Base-by-base conservation (phyloP, 2,113 vertebrate species). In the Centrocercus urophasianus region DNA sequence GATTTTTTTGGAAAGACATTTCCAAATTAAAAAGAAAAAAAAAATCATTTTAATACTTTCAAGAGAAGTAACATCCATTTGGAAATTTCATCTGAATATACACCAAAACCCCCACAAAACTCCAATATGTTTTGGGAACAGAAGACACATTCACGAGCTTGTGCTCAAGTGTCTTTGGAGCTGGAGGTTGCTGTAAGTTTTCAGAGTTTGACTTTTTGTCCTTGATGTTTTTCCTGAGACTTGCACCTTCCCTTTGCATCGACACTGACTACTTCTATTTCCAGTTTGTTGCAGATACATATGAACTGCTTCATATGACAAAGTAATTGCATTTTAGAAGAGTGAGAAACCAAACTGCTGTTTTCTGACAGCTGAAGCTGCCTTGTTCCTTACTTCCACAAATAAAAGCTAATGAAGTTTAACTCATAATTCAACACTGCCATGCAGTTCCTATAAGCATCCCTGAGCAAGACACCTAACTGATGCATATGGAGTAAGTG, bases 141-240 rank as follows among this genome's bases (percentile, higher is more conserved):
- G 11, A 69, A 91, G 83, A 54, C 30, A 75, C 15, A 54, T 80
- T 8, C 13, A 54, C 21, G 60, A 77, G 48, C 12, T 8, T 42
- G 43, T 57, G 73, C 34, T 90, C 27, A 75, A 72, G 11, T 20
- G 10, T 40, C 40, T 52, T 79, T 45, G 73, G 38, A 84, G 50
- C 30, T 85, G 18, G 81, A 82, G 12, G 18, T 18, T 64, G 63
- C 4, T 15, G 43, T 6, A 47, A 16, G 64, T 71, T 74, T 73
- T 83, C 54, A 74, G 81, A 94, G 72, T 88, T 91, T 32, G 4
- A 36, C 36, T 56, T 88, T 81, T 42, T 83, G 38, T 40, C 32
- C 12, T 34, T 75, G 30, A 19, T 8, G 50, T 45, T 79, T 79
- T 73, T 24, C 50, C 28, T 4, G 43, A 48, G 16, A 83, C n/a